A percentile compares a stretch with the other conserved stretches of the same genome.
Evolutionary conservation across 2,888 invertebrate genomes (phyloP).

Genomic region (Troglohyphantes excavatus): DNA sequence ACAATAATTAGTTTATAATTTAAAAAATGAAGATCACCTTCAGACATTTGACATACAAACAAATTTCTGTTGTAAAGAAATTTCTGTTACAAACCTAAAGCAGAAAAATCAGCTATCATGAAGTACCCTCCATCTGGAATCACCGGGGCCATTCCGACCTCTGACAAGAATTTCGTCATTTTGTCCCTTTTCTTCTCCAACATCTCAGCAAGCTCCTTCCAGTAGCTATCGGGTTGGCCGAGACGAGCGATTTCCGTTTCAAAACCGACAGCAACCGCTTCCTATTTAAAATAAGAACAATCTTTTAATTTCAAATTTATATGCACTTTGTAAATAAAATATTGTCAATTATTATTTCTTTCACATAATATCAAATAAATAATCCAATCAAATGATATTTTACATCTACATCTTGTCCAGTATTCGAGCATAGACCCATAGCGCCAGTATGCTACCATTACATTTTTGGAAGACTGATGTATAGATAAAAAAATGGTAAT

Average conservation of each 20-base stretch:
- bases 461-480: too few species aligned
- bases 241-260: constrained; percentile 90
- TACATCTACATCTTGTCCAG: too few species aligned
- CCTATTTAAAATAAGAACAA: constrained; percentile 85
- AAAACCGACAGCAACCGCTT: constrained; percentile 94
- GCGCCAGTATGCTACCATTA: too few species aligned
- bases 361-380: too few species aligned
- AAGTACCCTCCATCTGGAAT: constrained; percentile 99
- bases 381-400: too few species aligned
- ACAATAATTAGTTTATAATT: neutral
- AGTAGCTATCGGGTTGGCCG: constrained; percentile 91
- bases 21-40: neutral
- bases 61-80: too few species aligned
- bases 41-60: neutral
- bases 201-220: constrained; percentile 89
- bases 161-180: constrained; percentile 88
- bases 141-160: constrained; percentile 94
- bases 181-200: constrained; percentile 90
- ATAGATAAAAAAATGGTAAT: too few species aligned
- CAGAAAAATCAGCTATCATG: constrained; percentile 95
- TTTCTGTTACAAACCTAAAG: constrained; percentile 83
- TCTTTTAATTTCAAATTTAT: too few species aligned
- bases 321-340: too few species aligned
- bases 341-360: too few species aligned
- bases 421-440: too few species aligned